A percentile compares a stretch with the other conserved stretches of the same genome.
These are phyloP conservation scores for Heliocidaris erythrogramma DNA, from an alignment of 35 echinoderm and acorn worm species.

Conservation along the genomic window DNA sequence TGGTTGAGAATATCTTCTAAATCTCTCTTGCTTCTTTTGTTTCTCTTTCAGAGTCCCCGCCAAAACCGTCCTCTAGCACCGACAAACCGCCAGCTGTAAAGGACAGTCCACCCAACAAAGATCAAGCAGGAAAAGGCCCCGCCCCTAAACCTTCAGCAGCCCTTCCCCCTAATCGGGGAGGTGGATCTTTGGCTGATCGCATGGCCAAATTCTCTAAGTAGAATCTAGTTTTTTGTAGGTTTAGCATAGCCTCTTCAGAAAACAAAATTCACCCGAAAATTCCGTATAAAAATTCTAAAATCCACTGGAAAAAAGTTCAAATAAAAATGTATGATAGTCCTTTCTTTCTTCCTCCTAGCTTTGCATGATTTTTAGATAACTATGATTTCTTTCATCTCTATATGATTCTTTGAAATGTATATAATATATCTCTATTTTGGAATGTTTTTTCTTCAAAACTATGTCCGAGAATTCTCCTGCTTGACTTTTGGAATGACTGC, in stretches of 20 bases:
- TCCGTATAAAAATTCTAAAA: background rate
- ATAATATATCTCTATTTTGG: conserved; percentile 30
- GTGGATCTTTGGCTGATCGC: background rate
- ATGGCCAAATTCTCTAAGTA: conserved; percentile 35
- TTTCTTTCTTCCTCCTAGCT: background rate
- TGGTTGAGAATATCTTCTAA: background rate
- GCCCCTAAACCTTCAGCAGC: conserved; percentile 22
- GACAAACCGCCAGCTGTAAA: conserved; percentile 36
- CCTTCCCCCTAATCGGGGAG: background rate
- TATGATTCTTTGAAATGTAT: conserved; percentile 24
- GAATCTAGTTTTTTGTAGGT: background rate
- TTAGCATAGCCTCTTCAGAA: background rate
- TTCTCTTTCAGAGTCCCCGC: conserved; percentile 2
- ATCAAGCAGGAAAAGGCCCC: conserved; percentile 32
- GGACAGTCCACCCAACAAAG: conserved; percentile 35
- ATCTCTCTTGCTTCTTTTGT: background rate
- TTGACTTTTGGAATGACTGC: background rate
- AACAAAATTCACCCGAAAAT: background rate
- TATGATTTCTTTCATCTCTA: background rate
- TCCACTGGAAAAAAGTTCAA: background rate
- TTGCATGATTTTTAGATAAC: background rate
- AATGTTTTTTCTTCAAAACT: background rate
- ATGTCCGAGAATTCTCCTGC: background rate
- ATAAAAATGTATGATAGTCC: background rate
- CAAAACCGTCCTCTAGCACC: conserved; percentile 23